Evolutionary conservation across 2,888 invertebrate genomes (phyloP), one percentile per base, ranked within the genome.

Genomic region (Cryptocephalus moraei): DNA sequence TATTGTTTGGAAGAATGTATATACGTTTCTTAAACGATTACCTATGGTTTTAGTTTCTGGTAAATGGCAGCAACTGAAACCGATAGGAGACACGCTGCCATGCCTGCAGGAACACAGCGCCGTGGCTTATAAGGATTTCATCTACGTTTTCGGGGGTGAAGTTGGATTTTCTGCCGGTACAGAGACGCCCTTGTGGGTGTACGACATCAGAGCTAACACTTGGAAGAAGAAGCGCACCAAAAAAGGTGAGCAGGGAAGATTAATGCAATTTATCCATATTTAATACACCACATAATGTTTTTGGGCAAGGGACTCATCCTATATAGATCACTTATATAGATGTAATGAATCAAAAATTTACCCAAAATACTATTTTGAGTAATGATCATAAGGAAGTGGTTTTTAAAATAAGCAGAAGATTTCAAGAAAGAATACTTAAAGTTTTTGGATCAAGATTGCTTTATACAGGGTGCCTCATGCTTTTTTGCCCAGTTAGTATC

Each of bases 141-240:
- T 91, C 51, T 87, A 88, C 69, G 83, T 91, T 56, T 91, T 91
- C 72, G 92, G 91, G 0, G 92, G 91, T 0, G 89, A 90, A 67
- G 81, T 91, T 10, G 84, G 86, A 47, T 83, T 88, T 67, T 81
- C 84, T 32, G 77, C 80, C 8, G 81, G 81, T 57, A 81, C 80
- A 36, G 89, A 89, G 67, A 87, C 88, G 0, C 90, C 91, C 32
- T 77, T 91, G 34, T 92, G 91, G 91, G 79, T 86, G 52, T 86
- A 86, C 63, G 82, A 86, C 59, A 80, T 87, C 39, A 68, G 76
- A 76, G 73, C 65, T 48, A 79, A 80, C 58, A 65, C 63, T 42
- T 82, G 81, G 81, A 72, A 75, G 47, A 82, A 82, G 64, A 72
- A 80, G 49, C 70, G 75, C 54, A 71, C 77, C 13, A 75, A 75